Base-by-base conservation (phyloP, 2,797 vertebrate species). In the Cynodonichthys magdalenae region DNA sequence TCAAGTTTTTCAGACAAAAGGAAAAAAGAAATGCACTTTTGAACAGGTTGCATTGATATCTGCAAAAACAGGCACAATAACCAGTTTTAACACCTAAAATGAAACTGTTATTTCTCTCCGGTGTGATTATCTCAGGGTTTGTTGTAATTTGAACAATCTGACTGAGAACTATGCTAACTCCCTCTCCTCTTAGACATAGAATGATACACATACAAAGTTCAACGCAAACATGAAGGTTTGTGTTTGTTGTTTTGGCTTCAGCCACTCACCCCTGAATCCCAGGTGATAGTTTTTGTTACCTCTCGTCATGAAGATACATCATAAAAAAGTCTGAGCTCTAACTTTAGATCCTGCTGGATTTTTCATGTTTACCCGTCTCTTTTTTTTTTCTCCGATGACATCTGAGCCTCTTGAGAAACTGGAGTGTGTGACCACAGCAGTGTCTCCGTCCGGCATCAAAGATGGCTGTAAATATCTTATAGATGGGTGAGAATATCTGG, bases 391-490 rank as follows among this genome's bases (percentile, higher is more conserved):
- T 78, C 82, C 81, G 81, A 88, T 92, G 88, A 93, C 89, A 93
- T 94, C 89, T 89, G 89, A 93, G 92, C 84, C 86, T 86, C 90
- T 88, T 90, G 93, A 93, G 92, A 93, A 94, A 93, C 92, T 85
- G 93, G 89, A 92, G 90, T 84, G 85, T 63, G 87, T 29, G 77
- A 87, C 89, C 90, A 73, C 87, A 89, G 86, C 59, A 71, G 56
- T 34, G 66, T 77, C 89, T 89, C 71, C 74, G 81, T 82, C 79
- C 84, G 55, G 75, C 69, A 94, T 94, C 93, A 94, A 94, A 94
- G 92, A 91, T 93, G 84, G 80, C 80, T 87, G 90, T 92, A 93
- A 92, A 93, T 92, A 90, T 93, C 91, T 93, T 93, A 93, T 93
- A 92, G 90, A 92, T 91, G 90, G 91, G 93, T 87, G 90, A 93